Base-by-base conservation (phyloP, 2,888 invertebrate genomes). In the Calameuta idolon region DNA sequence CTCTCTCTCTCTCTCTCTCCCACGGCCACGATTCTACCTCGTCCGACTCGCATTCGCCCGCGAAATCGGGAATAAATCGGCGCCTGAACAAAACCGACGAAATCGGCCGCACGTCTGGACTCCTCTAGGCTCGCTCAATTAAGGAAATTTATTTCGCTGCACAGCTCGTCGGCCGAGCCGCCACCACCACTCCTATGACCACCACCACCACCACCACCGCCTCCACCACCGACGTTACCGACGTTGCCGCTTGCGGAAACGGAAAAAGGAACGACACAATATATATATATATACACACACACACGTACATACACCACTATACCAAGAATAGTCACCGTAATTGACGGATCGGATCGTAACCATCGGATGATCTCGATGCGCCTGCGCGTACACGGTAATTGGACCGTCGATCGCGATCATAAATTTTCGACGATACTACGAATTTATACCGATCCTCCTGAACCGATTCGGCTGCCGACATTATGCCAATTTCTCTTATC, bases 61-160 rank as follows among this genome's bases (percentile, higher is more conserved):
- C 80, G 79, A 84, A 83, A 85, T 84, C 79, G 81, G 79, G 80
- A 85, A 85, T 84, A 82, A 85, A 84, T 83, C 84, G 83, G 81
- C 76, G 37, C 74, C 79, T 68, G 74, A 33, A 76, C 75, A 75
- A 68, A 75, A 76, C 78, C 82, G 77, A 78, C 78, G 77, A 80
- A 82, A 82, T 81, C 80, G 81, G 79, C 80, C 55, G 81, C 82
- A 80, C 80, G 82, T 80, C 80, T 79, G 79, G 34, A 55, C 55
- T 55, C 23, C 55, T 71, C 81, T 79, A 80, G 83, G 79, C 79
- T 79, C 78, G 82, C 82, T 86, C 84, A 85, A 86, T 85, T 85
- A 84, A 85, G 83, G 82, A 84, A 84, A 85, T 85, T 86, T 84
- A 85, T 86, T 86, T 86, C 81, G 83, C 37, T 34, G 74, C 34